Percentiles rank a stretch among this genome's conserved stretches.
Conservation (phyloP, 2,113 vertebrate genomes). For the Sinocyclocheilus rhinocerous region DNA sequence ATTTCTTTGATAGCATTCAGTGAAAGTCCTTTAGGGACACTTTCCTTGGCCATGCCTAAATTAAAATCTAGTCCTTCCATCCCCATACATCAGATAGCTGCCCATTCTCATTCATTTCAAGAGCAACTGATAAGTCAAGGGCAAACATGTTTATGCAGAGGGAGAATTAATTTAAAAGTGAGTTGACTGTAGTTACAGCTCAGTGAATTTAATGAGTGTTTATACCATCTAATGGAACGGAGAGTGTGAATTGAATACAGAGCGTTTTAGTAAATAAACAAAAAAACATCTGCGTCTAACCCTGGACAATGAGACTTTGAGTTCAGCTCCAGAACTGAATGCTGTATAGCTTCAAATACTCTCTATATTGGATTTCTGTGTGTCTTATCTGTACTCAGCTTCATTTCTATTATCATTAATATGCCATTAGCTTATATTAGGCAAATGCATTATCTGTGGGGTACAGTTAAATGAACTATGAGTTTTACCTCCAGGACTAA, state of each 20-base stretch:
- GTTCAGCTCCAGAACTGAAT: not conserved
- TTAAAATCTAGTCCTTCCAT: slow-evolving; percentile 31
- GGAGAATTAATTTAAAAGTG: slow-evolving; percentile 63
- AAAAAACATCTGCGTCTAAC: slow-evolving; percentile 31
- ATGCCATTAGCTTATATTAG: slow-evolving; percentile 34
- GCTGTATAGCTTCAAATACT: not conserved
- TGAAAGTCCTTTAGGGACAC: not conserved
- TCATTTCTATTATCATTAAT: slow-evolving; percentile 36
- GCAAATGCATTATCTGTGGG: slow-evolving; percentile 23
- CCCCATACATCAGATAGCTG: slow-evolving; percentile 56
- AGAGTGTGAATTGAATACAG: slow-evolving; percentile 66
- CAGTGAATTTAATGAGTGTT: slow-evolving; percentile 75
- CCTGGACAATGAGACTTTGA: slow-evolving; percentile 9
- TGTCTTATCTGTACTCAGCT: not conserved
- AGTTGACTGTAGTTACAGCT: slow-evolving; percentile 67
- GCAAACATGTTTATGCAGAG: slow-evolving; percentile 65
- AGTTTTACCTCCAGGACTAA: slow-evolving; percentile 10
- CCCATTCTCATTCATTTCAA: slow-evolving; percentile 63
- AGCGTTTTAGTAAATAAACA: slow-evolving; percentile 56
- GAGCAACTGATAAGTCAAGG: slow-evolving; percentile 67
- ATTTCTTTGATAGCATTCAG: slow-evolving; percentile 21
- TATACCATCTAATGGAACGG: slow-evolving; percentile 67
- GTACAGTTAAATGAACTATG: slow-evolving; percentile 21
- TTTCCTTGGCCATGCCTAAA: slow-evolving; percentile 25
- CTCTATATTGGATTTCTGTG: not conserved